Percentiles rank a stretch among this genome's conserved stretches.
These are phyloP conservation scores for Amphipoea lucens DNA, from an alignment of 2,888 invertebrate species.

Conservation along the genomic window DNA sequence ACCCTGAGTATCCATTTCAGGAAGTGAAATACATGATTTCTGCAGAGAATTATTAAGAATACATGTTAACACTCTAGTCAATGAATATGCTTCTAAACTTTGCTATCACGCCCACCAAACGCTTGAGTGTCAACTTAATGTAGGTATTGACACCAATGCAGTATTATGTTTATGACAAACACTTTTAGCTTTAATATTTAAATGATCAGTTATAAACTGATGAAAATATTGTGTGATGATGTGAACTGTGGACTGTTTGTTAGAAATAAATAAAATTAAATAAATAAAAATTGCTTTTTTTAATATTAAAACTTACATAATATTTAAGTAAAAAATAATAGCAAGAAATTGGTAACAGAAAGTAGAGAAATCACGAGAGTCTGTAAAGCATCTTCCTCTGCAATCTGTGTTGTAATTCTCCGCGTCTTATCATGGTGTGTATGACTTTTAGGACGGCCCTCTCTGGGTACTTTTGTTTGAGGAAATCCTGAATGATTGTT, in stretches of 20 bases:
- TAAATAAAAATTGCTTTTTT: not conserved
- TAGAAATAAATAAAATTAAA: conserved; percentile 52
- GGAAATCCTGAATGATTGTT: conserved; percentile 96
- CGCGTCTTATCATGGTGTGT: conserved; percentile 97
- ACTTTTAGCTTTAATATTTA: conserved; percentile 58
- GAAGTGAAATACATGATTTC: conserved; percentile 9
- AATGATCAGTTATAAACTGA: conserved; percentile 74
- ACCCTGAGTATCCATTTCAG: conserved; percentile 93
- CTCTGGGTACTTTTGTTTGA: conserved; percentile 96
- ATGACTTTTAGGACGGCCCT: conserved; percentile 97
- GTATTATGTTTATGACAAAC: conserved; percentile 29
- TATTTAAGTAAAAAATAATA: conserved; percentile 2
- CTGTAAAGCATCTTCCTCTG: conserved; percentile 99
- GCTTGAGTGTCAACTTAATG: conserved; percentile 21
- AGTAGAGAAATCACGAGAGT: conserved; percentile 91
- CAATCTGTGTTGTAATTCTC: conserved; percentile 98
- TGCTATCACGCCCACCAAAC: conserved; percentile 9
- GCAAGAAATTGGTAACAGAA: conserved; percentile 5
- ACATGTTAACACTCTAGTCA: conserved; percentile 67
- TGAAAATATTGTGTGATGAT: conserved; percentile 33
- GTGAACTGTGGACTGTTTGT: conserved; percentile 38
- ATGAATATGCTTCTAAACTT: conserved; percentile 45
- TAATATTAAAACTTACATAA: conserved; percentile 22
- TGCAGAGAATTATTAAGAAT: not conserved
- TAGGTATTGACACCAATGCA: conserved; percentile 41